phyloP scores from a whole-genome alignment of 2,888 invertebrate species.

The Pristionchus entomophagus region DNA sequence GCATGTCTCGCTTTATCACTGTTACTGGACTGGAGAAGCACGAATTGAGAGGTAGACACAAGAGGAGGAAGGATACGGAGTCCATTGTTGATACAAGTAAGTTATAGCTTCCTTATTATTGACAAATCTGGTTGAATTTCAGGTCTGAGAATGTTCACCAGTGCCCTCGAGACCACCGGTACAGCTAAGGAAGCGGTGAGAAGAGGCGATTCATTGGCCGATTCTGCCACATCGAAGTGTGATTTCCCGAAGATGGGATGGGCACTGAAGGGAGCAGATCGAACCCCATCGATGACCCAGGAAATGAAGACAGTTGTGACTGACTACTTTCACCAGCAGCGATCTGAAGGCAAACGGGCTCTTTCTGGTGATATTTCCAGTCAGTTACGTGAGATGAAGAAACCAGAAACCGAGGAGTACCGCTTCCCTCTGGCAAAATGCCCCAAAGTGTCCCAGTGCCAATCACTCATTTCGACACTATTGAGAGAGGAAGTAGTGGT shows the following conservation, averaged over 20 bases:
- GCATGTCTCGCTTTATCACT: background rate
- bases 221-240: background rate
- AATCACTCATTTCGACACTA: background rate
- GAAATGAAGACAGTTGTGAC: background rate
- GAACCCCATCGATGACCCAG: background rate
- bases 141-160: background rate
- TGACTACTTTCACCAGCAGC: background rate
- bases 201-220: too few species aligned
- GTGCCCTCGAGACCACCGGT: background rate
- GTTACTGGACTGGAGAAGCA: background rate
- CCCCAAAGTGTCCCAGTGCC: background rate
- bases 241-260: background rate
- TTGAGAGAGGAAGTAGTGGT: background rate
- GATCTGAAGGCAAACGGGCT: background rate
- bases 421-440: background rate
- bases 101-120: background rate
- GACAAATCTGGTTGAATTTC: background rate
- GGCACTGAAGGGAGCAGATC: background rate
- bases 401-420: background rate
- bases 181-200: too few species aligned
- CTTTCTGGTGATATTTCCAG: background rate
- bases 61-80: background rate
- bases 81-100: background rate
- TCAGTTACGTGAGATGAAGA: background rate
- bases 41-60: background rate